Base-by-base conservation (phyloP, 2,888 invertebrate genomes). In the Gnatocerus cornutus region DNA sequence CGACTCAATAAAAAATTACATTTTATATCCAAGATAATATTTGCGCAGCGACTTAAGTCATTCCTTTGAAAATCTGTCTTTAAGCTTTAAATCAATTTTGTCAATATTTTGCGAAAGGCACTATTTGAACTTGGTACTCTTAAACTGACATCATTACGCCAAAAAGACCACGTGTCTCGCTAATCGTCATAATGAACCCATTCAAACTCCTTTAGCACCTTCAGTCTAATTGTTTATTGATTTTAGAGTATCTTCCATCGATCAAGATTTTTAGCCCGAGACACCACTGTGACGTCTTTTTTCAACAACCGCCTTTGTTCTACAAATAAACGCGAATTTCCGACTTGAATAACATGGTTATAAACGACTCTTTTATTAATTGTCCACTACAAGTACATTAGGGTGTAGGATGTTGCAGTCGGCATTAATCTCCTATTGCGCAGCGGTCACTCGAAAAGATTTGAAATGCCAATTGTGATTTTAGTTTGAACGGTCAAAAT, bases 301-400 rank as follows among this genome's bases (percentile, higher is more conserved):
- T 3, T n/a, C 4, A 21, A 3, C 21, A 21, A 1, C 21, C 21
- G 21, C 21, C 21, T 21, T 21, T 21, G 21, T 21, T 21, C 64
- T 59, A 59, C 56, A 73, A 62, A 77, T 77, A 77, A 79, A 76
- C 72, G 76, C 73, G 73, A 76, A 77, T 77, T 79, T 76, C 77
- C 78, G 74, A 76, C 75, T 75, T 65, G 70, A 71, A 77, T 78
- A 76, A 78, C 73, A 72, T 74, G 69, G 72, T 76, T 58, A 77
- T 78, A 77, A 75, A 79, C 76, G 78, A 74, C 66, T 73, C 74
- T 78, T 79, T 79, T 76, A 79, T 78, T 77, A 77, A 72, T 73
- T 73, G 69, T 67, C 64, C 56, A 66, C 66, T 65, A 59, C 66
- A 68, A 27, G 50, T 12, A 71, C 61, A 69, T 72, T 71, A 70